Conservation (phyloP, 1,140 invertebrate species). For the Argopecten irradians region DNA sequence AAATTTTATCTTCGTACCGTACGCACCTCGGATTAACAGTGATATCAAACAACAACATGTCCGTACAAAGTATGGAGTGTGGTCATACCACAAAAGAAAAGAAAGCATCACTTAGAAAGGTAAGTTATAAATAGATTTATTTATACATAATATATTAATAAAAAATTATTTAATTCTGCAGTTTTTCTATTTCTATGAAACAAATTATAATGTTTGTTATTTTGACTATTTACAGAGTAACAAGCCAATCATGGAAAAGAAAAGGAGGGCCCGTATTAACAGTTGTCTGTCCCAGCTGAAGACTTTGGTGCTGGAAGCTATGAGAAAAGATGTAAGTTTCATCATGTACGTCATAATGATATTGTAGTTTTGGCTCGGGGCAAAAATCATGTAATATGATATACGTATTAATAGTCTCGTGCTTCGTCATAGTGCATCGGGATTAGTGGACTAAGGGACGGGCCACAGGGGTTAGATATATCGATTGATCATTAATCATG, state of each 20-base stretch:
- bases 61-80: conserved; percentile 26
- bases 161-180: neutral
- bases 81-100: conserved; percentile 38
- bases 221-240: conserved; percentile 83
- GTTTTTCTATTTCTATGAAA: neutral
- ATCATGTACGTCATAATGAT: neutral
- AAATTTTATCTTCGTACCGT: conserved; percentile 15
- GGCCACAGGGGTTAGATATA: neutral
- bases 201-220: neutral
- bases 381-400: neutral
- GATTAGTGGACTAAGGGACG: neutral
- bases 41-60: conserved; percentile 32
- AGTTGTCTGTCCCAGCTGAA: conserved; percentile 90
- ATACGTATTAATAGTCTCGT: neutral
- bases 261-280: conserved; percentile 90
- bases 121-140: conserved; percentile 17
- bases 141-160: neutral
- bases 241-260: conserved; percentile 94
- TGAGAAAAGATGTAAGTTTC: conserved; percentile 79
- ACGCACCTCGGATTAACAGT: conserved; percentile 1
- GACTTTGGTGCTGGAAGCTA: conserved; percentile 87
- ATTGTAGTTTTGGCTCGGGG: neutral
- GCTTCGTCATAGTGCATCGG: neutral
- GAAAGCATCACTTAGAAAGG: conserved; percentile 52
- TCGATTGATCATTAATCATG: neutral